Evolutionary conservation across 1,140 invertebrate species (phyloP).

Genomic region (Phocides pigmalion): DNA sequence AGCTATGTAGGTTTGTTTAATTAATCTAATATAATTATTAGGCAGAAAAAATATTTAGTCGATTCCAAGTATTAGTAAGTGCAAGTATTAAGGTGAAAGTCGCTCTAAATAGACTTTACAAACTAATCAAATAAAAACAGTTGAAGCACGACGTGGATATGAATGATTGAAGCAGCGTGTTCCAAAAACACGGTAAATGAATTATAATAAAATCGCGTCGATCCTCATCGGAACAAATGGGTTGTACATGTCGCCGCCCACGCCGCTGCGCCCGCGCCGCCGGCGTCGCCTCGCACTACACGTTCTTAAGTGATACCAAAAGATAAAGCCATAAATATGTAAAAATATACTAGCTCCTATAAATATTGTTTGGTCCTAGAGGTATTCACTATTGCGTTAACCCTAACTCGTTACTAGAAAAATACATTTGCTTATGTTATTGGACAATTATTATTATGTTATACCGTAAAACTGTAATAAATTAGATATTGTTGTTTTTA

Average conservation of each 20-base stretch:
- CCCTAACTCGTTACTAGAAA: too few species aligned
- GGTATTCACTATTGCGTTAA: too few species aligned
- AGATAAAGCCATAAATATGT: constrained; percentile 44
- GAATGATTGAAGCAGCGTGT: constrained; percentile 32
- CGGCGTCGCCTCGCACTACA: constrained; percentile 39
- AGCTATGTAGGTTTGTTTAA: too few species aligned
- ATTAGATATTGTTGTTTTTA: too few species aligned
- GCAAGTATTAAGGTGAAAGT: constrained; percentile 9
- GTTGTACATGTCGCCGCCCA: constrained; percentile 71
- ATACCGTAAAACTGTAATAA: too few species aligned
- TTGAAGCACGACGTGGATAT: constrained; percentile 16
- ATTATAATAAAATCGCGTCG: constrained; percentile 75
- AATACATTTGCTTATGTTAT: too few species aligned
- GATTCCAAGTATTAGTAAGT: too few species aligned
- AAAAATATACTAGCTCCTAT: constrained; percentile 28
- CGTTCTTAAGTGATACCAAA: constrained; percentile 46
- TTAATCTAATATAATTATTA: too few species aligned
- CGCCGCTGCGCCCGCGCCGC: constrained; percentile 46
- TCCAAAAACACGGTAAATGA: constrained; percentile 66
- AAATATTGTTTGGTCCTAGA: neutral
- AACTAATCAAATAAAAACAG: constrained; percentile 20
- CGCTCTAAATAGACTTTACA: constrained; percentile 5
- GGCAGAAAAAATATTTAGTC: too few species aligned
- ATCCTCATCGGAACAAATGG: constrained; percentile 75
- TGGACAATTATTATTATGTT: too few species aligned